Percentiles rank a stretch among this genome's conserved stretches.
phyloP scores from a whole-genome alignment of 2,113 vertebrate species.

The Silurus glanis region DNA sequence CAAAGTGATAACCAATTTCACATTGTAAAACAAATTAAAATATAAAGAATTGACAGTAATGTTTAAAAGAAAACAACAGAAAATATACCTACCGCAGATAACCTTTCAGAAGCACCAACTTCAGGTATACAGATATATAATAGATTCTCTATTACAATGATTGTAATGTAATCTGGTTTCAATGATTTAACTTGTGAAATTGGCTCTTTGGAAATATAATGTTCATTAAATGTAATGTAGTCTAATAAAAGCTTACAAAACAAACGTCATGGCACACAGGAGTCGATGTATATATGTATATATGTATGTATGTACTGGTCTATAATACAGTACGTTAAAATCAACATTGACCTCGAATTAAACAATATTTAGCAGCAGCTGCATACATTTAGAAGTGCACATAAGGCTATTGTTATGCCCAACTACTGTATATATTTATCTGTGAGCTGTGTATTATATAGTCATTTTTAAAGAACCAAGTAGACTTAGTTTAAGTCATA shows the following conservation, averaged over 20 bases:
- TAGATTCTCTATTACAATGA: neutral
- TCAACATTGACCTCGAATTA: neutral
- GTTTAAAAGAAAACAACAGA: too few species aligned
- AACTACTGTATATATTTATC: neutral
- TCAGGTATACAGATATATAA: too few species aligned
- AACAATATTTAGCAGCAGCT: neutral
- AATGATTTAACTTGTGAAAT: neutral
- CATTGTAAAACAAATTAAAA: too few species aligned
- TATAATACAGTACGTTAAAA: constrained; percentile 1
- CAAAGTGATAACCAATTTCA: too few species aligned
- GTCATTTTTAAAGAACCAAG: neutral
- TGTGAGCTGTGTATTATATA: neutral
- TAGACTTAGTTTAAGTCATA: neutral
- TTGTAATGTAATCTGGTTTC: neutral
- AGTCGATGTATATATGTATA: neutral
- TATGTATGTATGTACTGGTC: neutral
- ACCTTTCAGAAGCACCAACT: too few species aligned
- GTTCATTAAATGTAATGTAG: neutral
- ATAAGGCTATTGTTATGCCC: neutral
- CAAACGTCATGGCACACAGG: neutral
- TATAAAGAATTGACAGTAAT: too few species aligned
- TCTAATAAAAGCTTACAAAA: neutral
- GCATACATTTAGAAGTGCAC: neutral
- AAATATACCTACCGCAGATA: too few species aligned
- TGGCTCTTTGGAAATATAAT: neutral